Conservation (phyloP, 2,113 vertebrate genomes). For the Ornithorhynchus anatinus region DNA sequence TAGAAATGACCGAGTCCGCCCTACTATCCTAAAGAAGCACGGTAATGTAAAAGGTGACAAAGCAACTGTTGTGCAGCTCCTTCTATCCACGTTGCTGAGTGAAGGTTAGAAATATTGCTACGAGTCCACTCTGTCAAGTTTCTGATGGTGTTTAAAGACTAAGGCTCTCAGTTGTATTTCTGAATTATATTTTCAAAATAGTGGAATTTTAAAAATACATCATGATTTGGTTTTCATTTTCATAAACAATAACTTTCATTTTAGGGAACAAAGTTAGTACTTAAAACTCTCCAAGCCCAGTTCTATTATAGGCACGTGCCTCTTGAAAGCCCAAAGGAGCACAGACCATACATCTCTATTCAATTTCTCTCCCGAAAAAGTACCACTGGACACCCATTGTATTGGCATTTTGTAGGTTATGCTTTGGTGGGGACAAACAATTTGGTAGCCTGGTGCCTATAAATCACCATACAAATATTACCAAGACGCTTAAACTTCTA, state of each 20-base stretch:
- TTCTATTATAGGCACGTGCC: constrained; percentile 11
- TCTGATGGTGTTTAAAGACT: background rate
- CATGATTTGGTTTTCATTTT: constrained; percentile 23
- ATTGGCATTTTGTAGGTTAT: background rate
- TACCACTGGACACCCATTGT: no score
- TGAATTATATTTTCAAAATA: constrained; percentile 7
- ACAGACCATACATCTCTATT: constrained; percentile 2
- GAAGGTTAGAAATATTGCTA: constrained; percentile 8
- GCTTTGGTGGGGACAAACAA: constrained; percentile 27
- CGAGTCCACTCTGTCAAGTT: background rate
- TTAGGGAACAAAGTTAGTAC: constrained; percentile 30
- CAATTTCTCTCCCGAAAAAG: constrained; percentile 11
- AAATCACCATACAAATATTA: constrained; percentile 10
- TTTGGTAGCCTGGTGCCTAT: constrained; percentile 31
- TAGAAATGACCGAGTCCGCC: no score
- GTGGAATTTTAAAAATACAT: constrained; percentile 32
- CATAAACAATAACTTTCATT: background rate
- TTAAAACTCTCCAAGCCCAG: constrained; percentile 12
- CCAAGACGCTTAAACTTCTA: constrained; percentile 21
- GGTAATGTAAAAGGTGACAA: background rate
- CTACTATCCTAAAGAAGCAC: background rate
- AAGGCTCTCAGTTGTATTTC: constrained; percentile 8
- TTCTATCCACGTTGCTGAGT: constrained; percentile 11
- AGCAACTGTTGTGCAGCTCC: background rate
- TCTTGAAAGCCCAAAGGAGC: constrained; percentile 19